Evolutionary conservation across 2,113 vertebrate genomes (phyloP).

Genomic region (Bucco capensis): DNA sequence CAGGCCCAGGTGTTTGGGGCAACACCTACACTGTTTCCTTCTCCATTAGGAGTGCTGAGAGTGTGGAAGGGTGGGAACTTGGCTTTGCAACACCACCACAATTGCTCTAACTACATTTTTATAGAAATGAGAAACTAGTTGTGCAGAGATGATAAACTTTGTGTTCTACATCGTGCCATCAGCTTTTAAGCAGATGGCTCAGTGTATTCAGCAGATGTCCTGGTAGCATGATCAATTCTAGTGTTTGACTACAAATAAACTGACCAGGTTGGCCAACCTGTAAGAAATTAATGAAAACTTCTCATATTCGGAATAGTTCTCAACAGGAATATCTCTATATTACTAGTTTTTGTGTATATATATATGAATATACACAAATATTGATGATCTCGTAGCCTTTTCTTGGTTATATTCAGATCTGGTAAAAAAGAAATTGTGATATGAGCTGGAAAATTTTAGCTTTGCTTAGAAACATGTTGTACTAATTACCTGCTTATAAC

Average conservation of each 20-base stretch:
- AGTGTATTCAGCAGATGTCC: background rate
- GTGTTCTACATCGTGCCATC: background rate
- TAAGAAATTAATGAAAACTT: background rate
- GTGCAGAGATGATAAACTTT: background rate
- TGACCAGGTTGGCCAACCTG: background rate
- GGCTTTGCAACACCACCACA: background rate
- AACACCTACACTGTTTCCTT: background rate
- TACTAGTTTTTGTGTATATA: background rate
- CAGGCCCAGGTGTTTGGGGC: background rate
- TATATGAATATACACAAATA: too few relatives aligned
- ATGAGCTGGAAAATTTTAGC: background rate
- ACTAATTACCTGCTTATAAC: background rate
- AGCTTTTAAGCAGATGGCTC: constrained; percentile 31
- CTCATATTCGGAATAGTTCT: background rate
- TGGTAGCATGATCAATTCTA: background rate
- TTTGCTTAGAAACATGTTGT: background rate
- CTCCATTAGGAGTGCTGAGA: background rate
- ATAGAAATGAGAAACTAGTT: background rate
- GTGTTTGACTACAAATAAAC: constrained; percentile 15
- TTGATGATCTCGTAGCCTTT: background rate
- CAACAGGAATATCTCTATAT: background rate
- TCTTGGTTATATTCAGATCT: background rate
- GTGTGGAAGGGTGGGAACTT: background rate
- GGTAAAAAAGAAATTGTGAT: background rate
- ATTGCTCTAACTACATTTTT: background rate